Evolutionary conservation across 2,113 vertebrate species (phyloP).

Genomic region (Ciconia stormi): DNA sequence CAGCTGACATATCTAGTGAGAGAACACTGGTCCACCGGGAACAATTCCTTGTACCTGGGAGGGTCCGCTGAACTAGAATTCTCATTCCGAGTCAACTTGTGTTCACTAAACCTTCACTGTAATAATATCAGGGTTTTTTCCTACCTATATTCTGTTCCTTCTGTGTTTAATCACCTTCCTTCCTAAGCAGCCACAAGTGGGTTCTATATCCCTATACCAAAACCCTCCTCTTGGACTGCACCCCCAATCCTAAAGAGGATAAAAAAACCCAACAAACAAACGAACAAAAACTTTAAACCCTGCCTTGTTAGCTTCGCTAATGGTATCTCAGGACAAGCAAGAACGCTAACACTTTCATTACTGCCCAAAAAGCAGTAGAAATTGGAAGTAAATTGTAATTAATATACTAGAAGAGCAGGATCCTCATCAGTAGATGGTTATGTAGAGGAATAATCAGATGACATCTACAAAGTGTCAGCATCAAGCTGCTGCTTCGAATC

Average conservation of each 20-base stretch:
- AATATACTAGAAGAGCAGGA: too few species aligned
- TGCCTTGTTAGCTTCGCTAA: not conserved
- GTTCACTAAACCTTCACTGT: not conserved
- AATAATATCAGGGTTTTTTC: not conserved
- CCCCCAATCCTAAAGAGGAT: not conserved
- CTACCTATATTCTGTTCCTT: not conserved
- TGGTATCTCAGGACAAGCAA: not conserved
- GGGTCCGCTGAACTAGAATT: not conserved
- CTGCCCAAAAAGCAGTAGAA: not conserved
- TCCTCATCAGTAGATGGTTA: too few species aligned
- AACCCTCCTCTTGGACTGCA: not conserved
- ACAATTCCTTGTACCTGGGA: not conserved
- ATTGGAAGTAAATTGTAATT: too few species aligned
- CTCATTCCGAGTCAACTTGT: not conserved
- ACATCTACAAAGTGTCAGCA: too few species aligned
- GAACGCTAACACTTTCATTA: not conserved
- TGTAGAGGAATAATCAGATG: too few species aligned
- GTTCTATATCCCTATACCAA: not conserved
- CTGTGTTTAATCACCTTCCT: not conserved
- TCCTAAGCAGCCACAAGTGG: not conserved
- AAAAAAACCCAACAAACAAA: not conserved
- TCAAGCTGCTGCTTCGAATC: too few species aligned
- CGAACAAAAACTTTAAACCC: not conserved
- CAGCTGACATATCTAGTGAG: not conserved
- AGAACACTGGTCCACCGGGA: not conserved